Conservation (phyloP, 2,797 vertebrate genomes). For the Chlorospingus semifuscus region DNA sequence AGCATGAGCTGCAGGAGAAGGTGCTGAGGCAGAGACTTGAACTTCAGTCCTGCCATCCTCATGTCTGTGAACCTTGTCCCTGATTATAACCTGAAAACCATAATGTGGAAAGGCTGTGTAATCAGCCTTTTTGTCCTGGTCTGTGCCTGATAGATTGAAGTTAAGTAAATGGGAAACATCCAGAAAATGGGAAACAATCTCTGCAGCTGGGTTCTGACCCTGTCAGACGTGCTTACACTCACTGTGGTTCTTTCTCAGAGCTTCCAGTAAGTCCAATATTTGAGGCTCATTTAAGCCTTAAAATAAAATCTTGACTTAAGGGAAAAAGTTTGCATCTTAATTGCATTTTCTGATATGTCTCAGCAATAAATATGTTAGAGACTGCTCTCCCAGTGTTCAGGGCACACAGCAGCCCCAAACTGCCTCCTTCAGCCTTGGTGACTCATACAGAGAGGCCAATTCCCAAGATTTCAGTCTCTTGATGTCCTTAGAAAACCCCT, state of each 20-base stretch:
- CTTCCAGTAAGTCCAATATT: background rate
- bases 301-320: background rate
- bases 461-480: background rate
- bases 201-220: background rate
- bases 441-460: background rate
- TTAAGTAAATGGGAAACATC: background rate
- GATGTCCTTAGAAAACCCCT: conserved; percentile 9
- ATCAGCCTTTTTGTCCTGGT: background rate
- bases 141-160: background rate
- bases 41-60: background rate
- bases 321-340: background rate
- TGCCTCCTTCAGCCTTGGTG: background rate
- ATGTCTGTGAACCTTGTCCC: background rate
- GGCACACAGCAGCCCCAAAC: background rate
- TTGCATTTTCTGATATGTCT: conserved; percentile 4
- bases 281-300: background rate
- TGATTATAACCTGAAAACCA: background rate
- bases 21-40: background rate
- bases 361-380: background rate
- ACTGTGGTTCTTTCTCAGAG: background rate
- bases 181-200: background rate
- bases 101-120: background rate
- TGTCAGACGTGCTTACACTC: background rate
- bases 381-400: background rate
- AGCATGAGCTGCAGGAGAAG: background rate